phyloP scores from a whole-genome alignment of 2,113 vertebrate species.

The Cromileptes altivelis region DNA sequence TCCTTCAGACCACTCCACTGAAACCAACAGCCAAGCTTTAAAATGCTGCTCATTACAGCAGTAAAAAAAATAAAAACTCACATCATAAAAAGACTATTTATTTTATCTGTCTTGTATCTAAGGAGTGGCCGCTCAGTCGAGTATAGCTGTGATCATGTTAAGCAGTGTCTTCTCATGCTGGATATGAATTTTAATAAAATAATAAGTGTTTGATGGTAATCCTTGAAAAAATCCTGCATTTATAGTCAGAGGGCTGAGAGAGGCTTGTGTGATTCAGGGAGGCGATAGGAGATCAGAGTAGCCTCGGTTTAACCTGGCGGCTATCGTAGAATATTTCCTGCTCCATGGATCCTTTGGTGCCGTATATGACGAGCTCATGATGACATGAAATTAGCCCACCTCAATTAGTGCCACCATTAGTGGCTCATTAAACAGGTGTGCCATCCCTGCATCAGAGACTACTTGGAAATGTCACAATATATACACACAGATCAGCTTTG shows the following conservation, averaged over 20 bases:
- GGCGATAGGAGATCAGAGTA: constrained; percentile 4
- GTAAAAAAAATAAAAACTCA: constrained; percentile 8
- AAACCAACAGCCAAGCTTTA: constrained; percentile 65
- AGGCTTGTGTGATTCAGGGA: constrained; percentile 21
- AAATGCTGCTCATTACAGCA: constrained; percentile 60
- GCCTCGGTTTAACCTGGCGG: constrained; percentile 12
- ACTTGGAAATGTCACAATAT: constrained; percentile 60
- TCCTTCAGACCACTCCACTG: constrained; percentile 63
- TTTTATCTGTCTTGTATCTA: constrained; percentile 24
- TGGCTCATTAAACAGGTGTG: constrained; percentile 78
- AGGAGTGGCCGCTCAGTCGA: constrained; percentile 10
- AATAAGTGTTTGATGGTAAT: neutral
- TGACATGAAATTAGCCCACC: constrained; percentile 68
- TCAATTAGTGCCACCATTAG: constrained; percentile 76
- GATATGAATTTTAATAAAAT: constrained; percentile 15
- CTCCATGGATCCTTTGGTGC: constrained; percentile 43
- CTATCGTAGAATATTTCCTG: constrained; percentile 33
- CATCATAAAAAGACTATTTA: constrained; percentile 29
- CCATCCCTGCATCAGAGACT: constrained; percentile 56
- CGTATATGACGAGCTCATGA: constrained; percentile 57
- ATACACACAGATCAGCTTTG: constrained; percentile 42
- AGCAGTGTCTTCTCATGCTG: constrained; percentile 1
- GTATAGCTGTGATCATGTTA: constrained; percentile 15
- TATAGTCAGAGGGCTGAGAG: neutral
- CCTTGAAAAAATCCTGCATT: neutral